Conservation (phyloP, 2,797 vertebrate genomes). For the Chelon auratus region DNA sequence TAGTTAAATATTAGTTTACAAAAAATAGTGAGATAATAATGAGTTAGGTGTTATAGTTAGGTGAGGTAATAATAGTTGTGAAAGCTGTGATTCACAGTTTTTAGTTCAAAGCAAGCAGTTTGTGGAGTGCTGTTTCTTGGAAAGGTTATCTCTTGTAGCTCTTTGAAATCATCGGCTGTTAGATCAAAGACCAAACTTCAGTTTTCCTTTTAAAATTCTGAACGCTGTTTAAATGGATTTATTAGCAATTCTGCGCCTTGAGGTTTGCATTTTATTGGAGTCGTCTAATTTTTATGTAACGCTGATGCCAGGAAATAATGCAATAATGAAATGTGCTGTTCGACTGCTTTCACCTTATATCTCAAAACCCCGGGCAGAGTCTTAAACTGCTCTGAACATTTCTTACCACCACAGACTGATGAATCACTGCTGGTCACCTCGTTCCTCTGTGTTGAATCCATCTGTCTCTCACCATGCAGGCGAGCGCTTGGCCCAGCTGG, state of each 20-base stretch:
- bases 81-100: conserved; percentile 17
- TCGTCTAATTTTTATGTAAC: conserved; percentile 16
- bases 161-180: conserved; percentile 23
- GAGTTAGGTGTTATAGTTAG: no score
- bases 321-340: not conserved
- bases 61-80: no score
- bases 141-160: conserved; percentile 24
- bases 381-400: not conserved
- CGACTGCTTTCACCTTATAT: not conserved
- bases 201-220: conserved; percentile 23
- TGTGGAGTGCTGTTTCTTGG: conserved; percentile 22
- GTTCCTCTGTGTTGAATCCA: conserved; percentile 35
- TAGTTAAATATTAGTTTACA: conserved; percentile 11
- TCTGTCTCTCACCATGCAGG: conserved; percentile 71
- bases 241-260: conserved; percentile 25
- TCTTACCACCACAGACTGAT: conserved; percentile 8
- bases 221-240: conserved; percentile 28
- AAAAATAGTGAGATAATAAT: not conserved
- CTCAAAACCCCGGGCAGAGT: not conserved
- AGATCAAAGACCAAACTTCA: conserved; percentile 39
- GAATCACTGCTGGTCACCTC: conserved; percentile 43
- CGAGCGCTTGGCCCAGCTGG: conserved; percentile 91
- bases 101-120: conserved; percentile 30
- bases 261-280: conserved; percentile 29
- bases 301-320: not conserved